These are phyloP conservation scores for Dolomedes plantarius DNA, from an alignment of 2,888 invertebrate species.

Conservation along the genomic window DNA sequence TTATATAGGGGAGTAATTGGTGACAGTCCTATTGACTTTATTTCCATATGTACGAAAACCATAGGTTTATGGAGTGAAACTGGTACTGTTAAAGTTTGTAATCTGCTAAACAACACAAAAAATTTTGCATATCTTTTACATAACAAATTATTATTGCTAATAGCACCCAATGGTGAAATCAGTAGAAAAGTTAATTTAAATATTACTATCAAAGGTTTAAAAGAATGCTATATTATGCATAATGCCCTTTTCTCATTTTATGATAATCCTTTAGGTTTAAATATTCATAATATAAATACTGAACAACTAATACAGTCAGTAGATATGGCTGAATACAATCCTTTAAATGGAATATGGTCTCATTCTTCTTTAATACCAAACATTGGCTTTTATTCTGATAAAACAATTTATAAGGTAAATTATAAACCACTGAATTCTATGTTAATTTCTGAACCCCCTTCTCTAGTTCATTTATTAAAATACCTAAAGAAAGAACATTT, in stretches of 20 bases:
- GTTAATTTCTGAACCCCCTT: constrained; percentile 37
- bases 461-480: constrained; percentile 16
- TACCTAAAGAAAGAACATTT: constrained; percentile 42
- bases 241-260: constrained; percentile 37
- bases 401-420: constrained; percentile 38
- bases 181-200: constrained; percentile 23
- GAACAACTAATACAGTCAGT: constrained; percentile 37
- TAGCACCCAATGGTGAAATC: constrained; percentile 59
- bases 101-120: constrained; percentile 40
- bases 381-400: constrained; percentile 52
- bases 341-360: constrained; percentile 49
- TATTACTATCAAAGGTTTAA: not conserved
- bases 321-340: constrained; percentile 22
- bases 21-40: constrained; percentile 51
- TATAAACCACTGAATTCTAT: constrained; percentile 35
- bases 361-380: constrained; percentile 52
- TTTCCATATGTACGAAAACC: constrained; percentile 58
- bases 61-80: constrained; percentile 45
- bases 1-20: constrained; percentile 51
- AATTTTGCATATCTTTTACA: constrained; percentile 58
- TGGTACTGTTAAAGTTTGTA: constrained; percentile 45
- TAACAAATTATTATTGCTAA: constrained; percentile 31
- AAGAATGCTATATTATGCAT: constrained; percentile 47
- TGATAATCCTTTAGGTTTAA: constrained; percentile 11
- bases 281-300: constrained; percentile 27